phyloP scores from a whole-genome alignment of 1,140 invertebrate genomes.

The Sinonovacula constricta region DNA sequence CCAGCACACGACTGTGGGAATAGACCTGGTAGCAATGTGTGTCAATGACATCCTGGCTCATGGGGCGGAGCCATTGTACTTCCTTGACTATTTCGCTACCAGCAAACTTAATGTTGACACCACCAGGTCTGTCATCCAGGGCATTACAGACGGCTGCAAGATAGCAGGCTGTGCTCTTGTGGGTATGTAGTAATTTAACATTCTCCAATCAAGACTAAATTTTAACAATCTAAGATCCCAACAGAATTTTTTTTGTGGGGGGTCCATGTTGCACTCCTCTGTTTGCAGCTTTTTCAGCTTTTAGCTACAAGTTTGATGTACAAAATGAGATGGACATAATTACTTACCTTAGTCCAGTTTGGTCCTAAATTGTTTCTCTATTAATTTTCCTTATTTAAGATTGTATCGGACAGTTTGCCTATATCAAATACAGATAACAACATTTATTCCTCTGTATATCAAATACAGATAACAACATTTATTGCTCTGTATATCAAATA shows the following conservation, averaged over 20 bases:
- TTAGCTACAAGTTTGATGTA: too few relatives aligned
- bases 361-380: too few relatives aligned
- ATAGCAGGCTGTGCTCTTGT: constrained; percentile 92
- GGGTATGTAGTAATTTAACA: constrained; percentile 80
- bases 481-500: too few relatives aligned
- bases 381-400: too few relatives aligned
- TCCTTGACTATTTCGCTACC: constrained; percentile 97
- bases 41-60: constrained; percentile 97
- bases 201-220: not conserved
- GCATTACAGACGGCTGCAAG: constrained; percentile 92
- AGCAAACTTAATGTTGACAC: constrained; percentile 88
- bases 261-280: not conserved
- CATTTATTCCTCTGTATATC: too few relatives aligned
- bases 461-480: too few relatives aligned
- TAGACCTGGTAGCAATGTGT: constrained; percentile 98
- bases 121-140: constrained; percentile 88
- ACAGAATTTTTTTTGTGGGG: too few relatives aligned
- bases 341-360: too few relatives aligned
- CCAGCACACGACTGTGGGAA: constrained; percentile 91
- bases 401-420: too few relatives aligned
- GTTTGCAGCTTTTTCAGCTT: too few relatives aligned
- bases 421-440: too few relatives aligned
- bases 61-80: constrained; percentile 96
- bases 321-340: too few relatives aligned
- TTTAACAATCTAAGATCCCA: not conserved